phyloP scores from a whole-genome alignment of 2,888 invertebrate genomes.

The Eubasilissa splendida region DNA sequence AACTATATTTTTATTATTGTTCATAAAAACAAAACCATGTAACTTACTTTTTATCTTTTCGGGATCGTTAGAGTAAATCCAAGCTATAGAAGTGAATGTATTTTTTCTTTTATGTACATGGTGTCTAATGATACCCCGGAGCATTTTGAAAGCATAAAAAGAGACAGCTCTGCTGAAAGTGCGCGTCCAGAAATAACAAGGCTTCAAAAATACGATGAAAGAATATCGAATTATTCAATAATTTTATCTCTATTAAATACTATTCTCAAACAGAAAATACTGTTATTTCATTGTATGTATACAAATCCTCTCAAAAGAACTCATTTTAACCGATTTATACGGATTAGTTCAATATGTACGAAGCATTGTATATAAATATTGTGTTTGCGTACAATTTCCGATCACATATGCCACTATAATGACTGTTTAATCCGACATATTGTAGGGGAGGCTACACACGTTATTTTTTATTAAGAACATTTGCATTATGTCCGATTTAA shows the following conservation, averaged over 20 bases:
- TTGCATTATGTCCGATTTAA: conserved; percentile 11
- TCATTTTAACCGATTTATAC: not conserved
- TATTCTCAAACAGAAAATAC: too few species aligned
- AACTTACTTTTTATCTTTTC: conserved; percentile 18
- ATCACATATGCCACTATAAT: conserved; percentile 30
- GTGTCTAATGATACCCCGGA: conserved; percentile 23
- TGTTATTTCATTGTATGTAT: too few species aligned
- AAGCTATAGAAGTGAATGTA: conserved; percentile 9
- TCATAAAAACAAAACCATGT: not conserved
- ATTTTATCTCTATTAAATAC: too few species aligned
- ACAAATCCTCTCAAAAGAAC: too few species aligned
- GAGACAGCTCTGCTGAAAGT: not conserved
- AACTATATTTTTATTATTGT: conserved; percentile 14
- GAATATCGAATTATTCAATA: too few species aligned
- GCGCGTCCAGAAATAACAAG: too few species aligned
- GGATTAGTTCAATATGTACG: conserved; percentile 10
- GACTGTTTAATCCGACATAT: not conserved
- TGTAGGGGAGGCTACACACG: conserved; percentile 8
- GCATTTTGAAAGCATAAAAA: not conserved
- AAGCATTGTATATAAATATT: not conserved
- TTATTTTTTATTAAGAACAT: conserved; percentile 32
- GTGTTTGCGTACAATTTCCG: conserved; percentile 24
- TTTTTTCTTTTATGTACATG: conserved; percentile 14
- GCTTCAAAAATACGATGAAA: too few species aligned
- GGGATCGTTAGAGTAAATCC: conserved; percentile 24